Percentiles rank a stretch among this genome's conserved stretches.
These are phyloP conservation scores for Drosophila limbata DNA, from an alignment of 2,888 invertebrate species.

Conservation along the genomic window DNA sequence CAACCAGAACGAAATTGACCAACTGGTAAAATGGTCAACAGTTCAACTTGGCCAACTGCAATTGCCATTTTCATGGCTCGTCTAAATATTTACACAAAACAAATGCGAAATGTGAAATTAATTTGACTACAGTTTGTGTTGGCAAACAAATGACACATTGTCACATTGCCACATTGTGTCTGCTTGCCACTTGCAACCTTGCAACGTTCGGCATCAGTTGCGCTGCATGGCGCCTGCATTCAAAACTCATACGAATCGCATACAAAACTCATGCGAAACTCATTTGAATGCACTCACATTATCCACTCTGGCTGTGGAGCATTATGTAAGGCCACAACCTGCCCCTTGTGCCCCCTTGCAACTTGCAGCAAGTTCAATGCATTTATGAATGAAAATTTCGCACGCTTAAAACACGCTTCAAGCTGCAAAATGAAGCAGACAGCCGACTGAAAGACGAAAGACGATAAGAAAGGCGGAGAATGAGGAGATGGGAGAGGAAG, in stretches of 20 bases:
- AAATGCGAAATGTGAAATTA: conserved; percentile 69
- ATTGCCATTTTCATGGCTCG: conserved; percentile 53
- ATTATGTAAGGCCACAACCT: conserved; percentile 34
- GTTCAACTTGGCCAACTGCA: conserved; percentile 5
- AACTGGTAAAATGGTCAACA: conserved; percentile 5
- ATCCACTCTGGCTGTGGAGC: conserved; percentile 9
- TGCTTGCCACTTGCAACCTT: conserved; percentile 21
- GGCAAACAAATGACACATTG: conserved; percentile 5
- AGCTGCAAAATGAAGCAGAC: conserved; percentile 36
- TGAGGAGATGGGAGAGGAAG: no score
- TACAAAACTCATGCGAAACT: conserved; percentile 61
- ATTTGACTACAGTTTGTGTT: conserved; percentile 68
- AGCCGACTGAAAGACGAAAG: conserved; percentile 3
- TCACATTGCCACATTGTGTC: conserved; percentile 8
- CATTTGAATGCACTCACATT: conserved; percentile 59
- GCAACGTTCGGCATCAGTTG: conserved; percentile 54
- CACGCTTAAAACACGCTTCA: conserved; percentile 62
- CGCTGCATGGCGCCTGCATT: conserved; percentile 56
- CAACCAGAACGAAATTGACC: conserved; percentile 73
- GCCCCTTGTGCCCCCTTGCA: not conserved
- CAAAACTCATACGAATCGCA: conserved; percentile 23
- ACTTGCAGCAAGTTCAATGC: conserved; percentile 40
- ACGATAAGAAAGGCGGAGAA: not conserved
- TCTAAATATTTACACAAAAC: conserved; percentile 76
- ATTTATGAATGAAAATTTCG: conserved; percentile 77